Evolutionary conservation across 2,888 invertebrate genomes (phyloP).

Genomic region (Parnassius apollo): DNA sequence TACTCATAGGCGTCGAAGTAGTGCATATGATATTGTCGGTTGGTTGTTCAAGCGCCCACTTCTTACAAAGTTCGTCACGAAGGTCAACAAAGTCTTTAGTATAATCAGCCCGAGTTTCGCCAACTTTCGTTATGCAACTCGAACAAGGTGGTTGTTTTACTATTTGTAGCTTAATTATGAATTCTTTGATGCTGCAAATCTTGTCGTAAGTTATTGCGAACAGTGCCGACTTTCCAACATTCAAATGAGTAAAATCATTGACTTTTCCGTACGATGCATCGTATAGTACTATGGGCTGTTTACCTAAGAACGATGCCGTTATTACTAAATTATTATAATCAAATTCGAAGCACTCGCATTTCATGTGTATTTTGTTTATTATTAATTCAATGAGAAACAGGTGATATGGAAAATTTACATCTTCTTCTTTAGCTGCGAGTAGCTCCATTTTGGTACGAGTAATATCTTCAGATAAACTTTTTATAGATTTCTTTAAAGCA

Average conservation of each 20-base stretch:
- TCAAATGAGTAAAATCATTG: slow-evolving; percentile 57
- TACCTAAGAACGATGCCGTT: slow-evolving; percentile 64
- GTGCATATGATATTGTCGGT: slow-evolving; percentile 67
- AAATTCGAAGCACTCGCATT: slow-evolving; percentile 72
- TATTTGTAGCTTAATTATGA: slow-evolving; percentile 56
- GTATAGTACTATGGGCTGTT: slow-evolving; percentile 63
- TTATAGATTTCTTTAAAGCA: slow-evolving; percentile 63
- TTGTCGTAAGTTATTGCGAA: slow-evolving; percentile 76
- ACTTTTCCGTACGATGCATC: slow-evolving; percentile 65
- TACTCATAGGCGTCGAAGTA: slow-evolving; percentile 63
- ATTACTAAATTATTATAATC: slow-evolving; percentile 69
- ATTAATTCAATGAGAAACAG: slow-evolving; percentile 70
- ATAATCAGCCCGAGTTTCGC: slow-evolving; percentile 64
- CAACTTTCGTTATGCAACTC: slow-evolving; percentile 63
- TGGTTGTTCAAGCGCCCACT: slow-evolving; percentile 65
- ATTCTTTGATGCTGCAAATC: slow-evolving; percentile 65
- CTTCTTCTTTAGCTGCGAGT: slow-evolving; percentile 37
- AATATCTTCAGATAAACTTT: slow-evolving; percentile 58
- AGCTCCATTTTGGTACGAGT: slow-evolving; percentile 57
- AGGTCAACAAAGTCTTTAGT: slow-evolving; percentile 57
- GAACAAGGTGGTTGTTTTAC: slow-evolving; percentile 71
- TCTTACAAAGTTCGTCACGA: slow-evolving; percentile 63
- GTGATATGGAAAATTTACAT: slow-evolving; percentile 68
- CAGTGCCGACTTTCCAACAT: slow-evolving; percentile 68
- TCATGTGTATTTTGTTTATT: slow-evolving; percentile 74